phyloP scores from a whole-genome alignment of 2,888 invertebrate species.

The Aphodius sticticus region DNA sequence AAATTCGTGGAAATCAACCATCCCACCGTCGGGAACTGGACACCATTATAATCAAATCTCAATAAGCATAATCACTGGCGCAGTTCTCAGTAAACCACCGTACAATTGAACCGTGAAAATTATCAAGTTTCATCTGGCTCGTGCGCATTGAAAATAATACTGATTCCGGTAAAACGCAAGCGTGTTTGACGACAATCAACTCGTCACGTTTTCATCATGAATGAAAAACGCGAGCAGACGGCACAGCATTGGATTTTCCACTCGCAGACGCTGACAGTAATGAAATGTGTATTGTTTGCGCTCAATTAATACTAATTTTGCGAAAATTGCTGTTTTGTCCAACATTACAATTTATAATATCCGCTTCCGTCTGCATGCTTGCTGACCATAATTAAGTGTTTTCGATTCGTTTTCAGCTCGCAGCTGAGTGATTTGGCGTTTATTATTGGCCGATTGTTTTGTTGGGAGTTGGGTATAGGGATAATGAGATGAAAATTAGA shows the following conservation, averaged over 20 bases:
- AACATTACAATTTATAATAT: neutral
- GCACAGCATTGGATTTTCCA: neutral
- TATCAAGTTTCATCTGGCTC: neutral
- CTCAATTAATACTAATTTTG: neutral
- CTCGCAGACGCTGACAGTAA: neutral
- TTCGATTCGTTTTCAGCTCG: neutral
- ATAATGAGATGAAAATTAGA: neutral
- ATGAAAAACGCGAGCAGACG: neutral
- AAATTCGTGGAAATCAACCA: neutral
- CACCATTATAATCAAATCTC: neutral
- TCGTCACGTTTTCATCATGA: neutral
- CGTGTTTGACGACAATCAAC: neutral
- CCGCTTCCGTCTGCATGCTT: neutral
- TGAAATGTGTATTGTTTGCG: neutral
- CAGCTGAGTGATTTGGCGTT: neutral
- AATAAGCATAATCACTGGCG: neutral
- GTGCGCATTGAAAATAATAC: neutral
- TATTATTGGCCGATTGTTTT: neutral
- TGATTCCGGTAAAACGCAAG: neutral
- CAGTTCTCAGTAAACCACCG: neutral
- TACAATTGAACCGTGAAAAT: neutral
- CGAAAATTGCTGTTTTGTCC: neutral
- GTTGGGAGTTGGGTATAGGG: neutral
- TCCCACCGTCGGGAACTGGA: neutral
- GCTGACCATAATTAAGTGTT: neutral